Evolutionary conservation across 2,113 vertebrate species (phyloP).

Genomic region (Eulacestoma nigropectus): DNA sequence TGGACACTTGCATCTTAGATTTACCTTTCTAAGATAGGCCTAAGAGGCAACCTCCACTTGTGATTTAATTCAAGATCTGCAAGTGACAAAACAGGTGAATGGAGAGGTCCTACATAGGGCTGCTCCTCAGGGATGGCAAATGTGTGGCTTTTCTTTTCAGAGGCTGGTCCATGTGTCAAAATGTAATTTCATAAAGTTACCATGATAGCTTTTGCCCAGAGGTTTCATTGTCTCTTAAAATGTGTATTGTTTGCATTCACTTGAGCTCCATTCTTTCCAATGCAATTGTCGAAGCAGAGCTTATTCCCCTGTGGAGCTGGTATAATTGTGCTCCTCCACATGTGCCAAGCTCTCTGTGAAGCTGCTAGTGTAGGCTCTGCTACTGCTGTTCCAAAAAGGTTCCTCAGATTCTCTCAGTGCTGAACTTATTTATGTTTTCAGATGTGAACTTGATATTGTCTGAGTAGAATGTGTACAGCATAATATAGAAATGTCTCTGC

Average conservation of each 20-base stretch:
- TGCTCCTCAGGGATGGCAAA: neutral
- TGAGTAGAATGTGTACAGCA: neutral
- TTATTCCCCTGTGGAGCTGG: neutral
- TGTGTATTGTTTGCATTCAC: neutral
- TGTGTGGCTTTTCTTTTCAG: neutral
- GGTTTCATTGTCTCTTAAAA: neutral
- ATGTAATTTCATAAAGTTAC: neutral
- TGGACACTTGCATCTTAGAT: neutral
- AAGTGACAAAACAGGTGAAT: neutral
- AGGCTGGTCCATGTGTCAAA: neutral
- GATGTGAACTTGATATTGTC: constrained; percentile 31
- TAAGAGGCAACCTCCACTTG: neutral
- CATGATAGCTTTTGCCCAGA: neutral
- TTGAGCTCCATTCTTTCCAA: neutral
- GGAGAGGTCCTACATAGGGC: neutral
- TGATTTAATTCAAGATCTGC: neutral
- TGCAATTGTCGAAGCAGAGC: neutral
- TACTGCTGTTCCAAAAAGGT: neutral
- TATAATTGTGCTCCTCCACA: neutral
- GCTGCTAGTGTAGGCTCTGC: constrained; percentile 34
- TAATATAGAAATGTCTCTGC: constrained; percentile 8
- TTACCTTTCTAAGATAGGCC: neutral
- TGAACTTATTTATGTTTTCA: constrained; percentile 12
- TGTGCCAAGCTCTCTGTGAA: neutral
- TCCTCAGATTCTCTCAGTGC: neutral